Conservation (phyloP, 2,888 invertebrate species). For the Hemicrepidius hirtus region DNA sequence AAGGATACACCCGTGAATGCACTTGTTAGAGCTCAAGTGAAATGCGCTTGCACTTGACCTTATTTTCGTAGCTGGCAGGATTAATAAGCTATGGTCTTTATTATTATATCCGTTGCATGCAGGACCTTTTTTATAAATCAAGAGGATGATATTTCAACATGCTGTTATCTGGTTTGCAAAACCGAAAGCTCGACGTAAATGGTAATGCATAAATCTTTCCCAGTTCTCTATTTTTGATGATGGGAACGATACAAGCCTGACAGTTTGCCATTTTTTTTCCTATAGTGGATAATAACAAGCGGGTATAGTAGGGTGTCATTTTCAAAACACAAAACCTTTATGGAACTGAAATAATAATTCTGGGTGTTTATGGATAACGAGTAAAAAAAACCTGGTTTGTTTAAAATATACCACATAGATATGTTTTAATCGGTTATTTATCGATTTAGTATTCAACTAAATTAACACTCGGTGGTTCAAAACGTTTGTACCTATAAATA, state of each 20-base stretch:
- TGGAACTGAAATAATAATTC: too few relatives aligned
- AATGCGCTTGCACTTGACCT: conserved; percentile 41
- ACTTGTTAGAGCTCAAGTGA: conserved; percentile 26
- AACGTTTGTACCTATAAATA: too few relatives aligned
- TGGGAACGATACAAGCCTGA: not conserved
- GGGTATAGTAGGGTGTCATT: too few relatives aligned
- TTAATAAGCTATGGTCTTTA: conserved; percentile 30
- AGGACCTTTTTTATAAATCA: conserved; percentile 16
- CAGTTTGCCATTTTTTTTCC: conserved; percentile 8
- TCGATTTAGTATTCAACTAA: too few relatives aligned
- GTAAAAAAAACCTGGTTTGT: too few relatives aligned
- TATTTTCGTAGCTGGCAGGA: conserved; percentile 21
- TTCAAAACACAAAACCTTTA: too few relatives aligned
- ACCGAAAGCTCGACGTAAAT: conserved; percentile 16
- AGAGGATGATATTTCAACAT: conserved; percentile 15
- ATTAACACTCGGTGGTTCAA: too few relatives aligned
- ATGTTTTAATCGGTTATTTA: too few relatives aligned
- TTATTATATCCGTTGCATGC: conserved; percentile 36
- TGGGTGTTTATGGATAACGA: too few relatives aligned
- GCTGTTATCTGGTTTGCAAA: conserved; percentile 23
- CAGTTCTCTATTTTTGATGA: not conserved
- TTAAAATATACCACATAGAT: too few relatives aligned
- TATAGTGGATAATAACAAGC: not conserved
- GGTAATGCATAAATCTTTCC: conserved; percentile 19
- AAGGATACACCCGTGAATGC: conserved; percentile 32